Evolutionary conservation across 2,888 invertebrate genomes (phyloP).

Genomic region (Altica lythri): DNA sequence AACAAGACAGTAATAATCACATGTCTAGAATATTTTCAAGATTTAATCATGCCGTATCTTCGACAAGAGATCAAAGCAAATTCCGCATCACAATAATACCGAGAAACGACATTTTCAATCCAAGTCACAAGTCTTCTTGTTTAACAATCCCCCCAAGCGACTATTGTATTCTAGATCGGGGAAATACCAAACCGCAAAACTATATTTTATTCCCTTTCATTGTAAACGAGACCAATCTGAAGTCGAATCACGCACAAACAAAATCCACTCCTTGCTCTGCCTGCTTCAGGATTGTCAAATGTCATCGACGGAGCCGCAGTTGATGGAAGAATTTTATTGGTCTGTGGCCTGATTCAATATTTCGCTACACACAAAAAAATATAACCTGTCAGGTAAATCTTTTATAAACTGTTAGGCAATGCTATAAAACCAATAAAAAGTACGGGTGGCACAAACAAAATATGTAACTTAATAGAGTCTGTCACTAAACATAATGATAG

Average conservation of each 20-base stretch:
- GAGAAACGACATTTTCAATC: slow-evolving; percentile 32
- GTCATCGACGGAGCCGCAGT: slow-evolving; percentile 22
- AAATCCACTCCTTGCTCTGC: slow-evolving; percentile 39
- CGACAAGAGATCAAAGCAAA: slow-evolving; percentile 21
- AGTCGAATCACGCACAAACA: slow-evolving; percentile 43
- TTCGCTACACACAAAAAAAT: neutral
- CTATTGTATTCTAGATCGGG: slow-evolving; percentile 29
- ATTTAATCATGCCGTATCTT: slow-evolving; percentile 12
- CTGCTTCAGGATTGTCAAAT: slow-evolving; percentile 28
- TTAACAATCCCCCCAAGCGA: slow-evolving; percentile 32
- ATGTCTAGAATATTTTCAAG: slow-evolving; percentile 10
- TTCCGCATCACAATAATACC: slow-evolving; percentile 19
- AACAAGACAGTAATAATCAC: no score
- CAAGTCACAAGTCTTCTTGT: slow-evolving; percentile 37
- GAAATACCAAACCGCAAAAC: slow-evolving; percentile 36
- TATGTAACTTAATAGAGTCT: no score
- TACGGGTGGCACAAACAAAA: no score
- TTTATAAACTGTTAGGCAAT: no score
- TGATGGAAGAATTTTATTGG: slow-evolving; percentile 23
- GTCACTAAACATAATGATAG: no score
- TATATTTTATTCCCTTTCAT: slow-evolving; percentile 46
- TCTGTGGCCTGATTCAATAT: slow-evolving; percentile 5
- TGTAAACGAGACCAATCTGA: slow-evolving; percentile 33
- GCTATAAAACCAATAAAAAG: no score
- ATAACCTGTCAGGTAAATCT: no score